Evolutionary conservation across 2,888 invertebrate species (phyloP).

Genomic region (Drosophila anomalipes): DNA sequence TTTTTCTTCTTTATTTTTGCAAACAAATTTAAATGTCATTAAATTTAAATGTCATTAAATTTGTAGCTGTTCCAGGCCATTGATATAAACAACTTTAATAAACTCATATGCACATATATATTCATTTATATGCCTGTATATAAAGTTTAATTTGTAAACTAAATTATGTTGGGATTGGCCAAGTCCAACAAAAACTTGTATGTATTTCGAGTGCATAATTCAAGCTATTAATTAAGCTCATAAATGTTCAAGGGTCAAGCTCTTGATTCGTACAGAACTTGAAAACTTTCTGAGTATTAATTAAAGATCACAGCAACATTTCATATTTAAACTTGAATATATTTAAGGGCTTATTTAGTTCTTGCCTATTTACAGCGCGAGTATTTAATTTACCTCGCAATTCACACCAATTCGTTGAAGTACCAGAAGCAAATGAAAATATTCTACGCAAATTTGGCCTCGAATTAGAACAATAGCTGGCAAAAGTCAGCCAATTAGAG

Average conservation of each 20-base stretch:
- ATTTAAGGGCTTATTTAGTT: not conserved
- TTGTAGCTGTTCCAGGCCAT: conserved; percentile 32
- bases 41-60: conserved; percentile 74
- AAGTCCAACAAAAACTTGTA: conserved; percentile 45
- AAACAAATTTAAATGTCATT: conserved; percentile 74
- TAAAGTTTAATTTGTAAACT: conserved; percentile 41
- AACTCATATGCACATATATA: conserved; percentile 28
- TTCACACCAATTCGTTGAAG: conserved; percentile 14
- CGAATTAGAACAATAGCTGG: conserved; percentile 38
- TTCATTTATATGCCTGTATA: too few relatives aligned
- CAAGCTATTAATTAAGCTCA: conserved; percentile 58
- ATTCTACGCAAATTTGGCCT: conserved; percentile 36
- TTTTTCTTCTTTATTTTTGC: conserved; percentile 32
- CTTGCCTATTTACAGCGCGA: not conserved
- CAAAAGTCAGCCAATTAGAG: conserved; percentile 45
- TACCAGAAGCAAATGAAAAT: conserved; percentile 25
- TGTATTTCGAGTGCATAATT: conserved; percentile 48
- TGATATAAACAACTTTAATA: conserved; percentile 40
- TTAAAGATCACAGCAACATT: conserved; percentile 18
- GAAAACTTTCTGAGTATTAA: conserved; percentile 11
- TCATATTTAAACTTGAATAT: conserved; percentile 4
- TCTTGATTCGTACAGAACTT: not conserved
- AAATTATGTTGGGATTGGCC: conserved; percentile 45
- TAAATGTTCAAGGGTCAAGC: conserved; percentile 44
- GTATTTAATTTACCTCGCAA: conserved; percentile 15